A percentile compares a stretch with the other conserved stretches of the same genome.
Evolutionary conservation across 2,797 vertebrate genomes (phyloP).

Genomic region (Epinephelus awoara): DNA sequence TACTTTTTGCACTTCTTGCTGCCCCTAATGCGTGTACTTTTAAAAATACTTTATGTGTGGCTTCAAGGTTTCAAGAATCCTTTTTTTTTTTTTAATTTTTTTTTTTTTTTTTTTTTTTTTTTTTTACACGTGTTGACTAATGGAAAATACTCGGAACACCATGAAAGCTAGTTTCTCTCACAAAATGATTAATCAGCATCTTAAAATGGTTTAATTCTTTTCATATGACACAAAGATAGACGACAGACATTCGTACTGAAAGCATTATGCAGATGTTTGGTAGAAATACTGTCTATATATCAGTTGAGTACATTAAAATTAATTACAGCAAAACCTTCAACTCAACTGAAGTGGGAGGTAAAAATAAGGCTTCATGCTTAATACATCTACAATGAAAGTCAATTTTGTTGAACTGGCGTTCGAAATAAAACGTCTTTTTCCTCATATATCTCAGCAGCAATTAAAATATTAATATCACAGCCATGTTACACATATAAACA

Average conservation of each 20-base stretch:
- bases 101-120: neutral
- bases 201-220: neutral
- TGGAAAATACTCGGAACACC: conserved; percentile 5
- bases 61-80: neutral
- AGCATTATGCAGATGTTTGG: conserved; percentile 12
- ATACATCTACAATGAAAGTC: neutral
- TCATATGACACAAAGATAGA: conserved; percentile 8
- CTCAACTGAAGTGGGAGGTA: neutral
- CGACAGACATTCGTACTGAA: neutral
- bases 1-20: neutral
- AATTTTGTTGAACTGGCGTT: neutral
- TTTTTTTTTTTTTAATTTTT: no score
- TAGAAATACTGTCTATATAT: neutral
- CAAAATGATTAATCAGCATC: conserved; percentile 9
- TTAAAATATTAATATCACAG: conserved; percentile 36
- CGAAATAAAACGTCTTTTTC: neutral
- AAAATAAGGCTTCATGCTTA: neutral
- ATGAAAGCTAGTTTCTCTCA: neutral
- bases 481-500: conserved; percentile 29
- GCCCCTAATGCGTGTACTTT: neutral
- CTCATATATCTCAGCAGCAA: neutral
- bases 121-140: neutral
- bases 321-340: neutral
- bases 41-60: neutral
- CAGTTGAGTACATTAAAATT: neutral